phyloP scores from a whole-genome alignment of 92 coral and sea anemone species.

The Palythoa heliodiscus region DNA sequence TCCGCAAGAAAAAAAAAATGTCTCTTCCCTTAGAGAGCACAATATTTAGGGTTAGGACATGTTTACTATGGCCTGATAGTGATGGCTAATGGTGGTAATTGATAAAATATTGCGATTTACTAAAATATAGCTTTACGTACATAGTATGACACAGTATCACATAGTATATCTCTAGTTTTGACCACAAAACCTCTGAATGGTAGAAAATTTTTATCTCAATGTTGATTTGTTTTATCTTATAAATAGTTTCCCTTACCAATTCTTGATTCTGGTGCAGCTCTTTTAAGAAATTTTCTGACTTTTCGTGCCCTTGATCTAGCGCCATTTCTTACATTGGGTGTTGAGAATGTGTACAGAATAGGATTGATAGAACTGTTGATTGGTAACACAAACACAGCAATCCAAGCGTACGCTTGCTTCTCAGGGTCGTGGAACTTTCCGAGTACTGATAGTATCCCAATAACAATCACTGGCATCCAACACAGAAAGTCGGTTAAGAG shows the following conservation, averaged over 20 bases:
- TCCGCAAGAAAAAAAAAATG: too few relatives aligned
- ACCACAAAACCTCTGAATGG: background rate
- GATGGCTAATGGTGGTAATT: too few relatives aligned
- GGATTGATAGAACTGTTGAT: conserved; percentile 89
- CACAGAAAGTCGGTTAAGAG: conserved; percentile 82
- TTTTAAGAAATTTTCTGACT: background rate
- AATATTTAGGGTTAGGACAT: too few relatives aligned
- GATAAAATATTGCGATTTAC: too few relatives aligned
- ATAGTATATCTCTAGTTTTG: background rate
- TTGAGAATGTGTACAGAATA: conserved; percentile 84
- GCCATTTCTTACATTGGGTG: conserved; percentile 41
- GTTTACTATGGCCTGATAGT: too few relatives aligned
- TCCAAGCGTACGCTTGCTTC: conserved; percentile 83
- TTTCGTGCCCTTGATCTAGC: background rate
- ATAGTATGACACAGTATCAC: too few relatives aligned
- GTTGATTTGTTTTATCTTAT: background rate
- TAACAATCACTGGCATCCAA: conserved; percentile 95
- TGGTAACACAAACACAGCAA: conserved; percentile 92
- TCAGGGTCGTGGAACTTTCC: conserved; percentile 81
- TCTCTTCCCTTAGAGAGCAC: too few relatives aligned
- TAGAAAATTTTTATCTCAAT: background rate
- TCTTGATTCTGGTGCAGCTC: background rate
- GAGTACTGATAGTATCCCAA: conserved; percentile 71
- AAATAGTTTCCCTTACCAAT: background rate
- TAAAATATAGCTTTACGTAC: too few relatives aligned